phyloP scores from a whole-genome alignment of 2,797 vertebrate species.

The Pangasius krempfi region DNA sequence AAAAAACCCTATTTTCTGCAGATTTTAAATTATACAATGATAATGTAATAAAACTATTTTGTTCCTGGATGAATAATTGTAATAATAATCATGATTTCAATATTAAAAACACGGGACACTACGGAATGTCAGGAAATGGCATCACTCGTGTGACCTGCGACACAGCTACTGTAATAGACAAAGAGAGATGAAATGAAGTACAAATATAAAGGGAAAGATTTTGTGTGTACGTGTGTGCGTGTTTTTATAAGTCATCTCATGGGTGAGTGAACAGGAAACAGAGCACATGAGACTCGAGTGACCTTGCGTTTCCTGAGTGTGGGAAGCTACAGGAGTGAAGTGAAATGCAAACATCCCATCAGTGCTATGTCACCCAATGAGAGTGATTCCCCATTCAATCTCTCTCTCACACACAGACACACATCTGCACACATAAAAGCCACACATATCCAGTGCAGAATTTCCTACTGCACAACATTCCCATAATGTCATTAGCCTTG shows the following conservation, averaged over 20 bases:
- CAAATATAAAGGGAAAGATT: too few relatives aligned
- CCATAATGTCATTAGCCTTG: background rate
- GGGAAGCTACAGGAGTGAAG: slow-evolving; percentile 35
- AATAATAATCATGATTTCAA: background rate
- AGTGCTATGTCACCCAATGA: slow-evolving; percentile 45
- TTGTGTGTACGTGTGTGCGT: background rate
- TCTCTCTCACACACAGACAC: slow-evolving; percentile 1
- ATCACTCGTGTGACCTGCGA: background rate
- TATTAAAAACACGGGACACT: background rate
- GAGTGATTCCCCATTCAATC: slow-evolving; percentile 29
- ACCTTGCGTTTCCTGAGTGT: slow-evolving; percentile 46
- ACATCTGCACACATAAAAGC: background rate
- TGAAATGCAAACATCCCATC: slow-evolving; percentile 44
- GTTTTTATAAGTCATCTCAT: slow-evolving; percentile 4
- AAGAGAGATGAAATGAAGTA: background rate
- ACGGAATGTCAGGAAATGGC: background rate
- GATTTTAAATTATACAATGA: background rate
- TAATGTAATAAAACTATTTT: background rate
- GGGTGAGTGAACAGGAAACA: slow-evolving; percentile 50
- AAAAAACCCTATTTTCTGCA: background rate
- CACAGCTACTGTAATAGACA: background rate
- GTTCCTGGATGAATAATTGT: background rate
- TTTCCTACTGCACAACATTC: background rate
- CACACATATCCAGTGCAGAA: background rate
- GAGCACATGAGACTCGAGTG: slow-evolving; percentile 33